These are phyloP conservation scores for Hycleus phaleratus DNA, from an alignment of 1,140 invertebrate species.

Conservation along the genomic window DNA sequence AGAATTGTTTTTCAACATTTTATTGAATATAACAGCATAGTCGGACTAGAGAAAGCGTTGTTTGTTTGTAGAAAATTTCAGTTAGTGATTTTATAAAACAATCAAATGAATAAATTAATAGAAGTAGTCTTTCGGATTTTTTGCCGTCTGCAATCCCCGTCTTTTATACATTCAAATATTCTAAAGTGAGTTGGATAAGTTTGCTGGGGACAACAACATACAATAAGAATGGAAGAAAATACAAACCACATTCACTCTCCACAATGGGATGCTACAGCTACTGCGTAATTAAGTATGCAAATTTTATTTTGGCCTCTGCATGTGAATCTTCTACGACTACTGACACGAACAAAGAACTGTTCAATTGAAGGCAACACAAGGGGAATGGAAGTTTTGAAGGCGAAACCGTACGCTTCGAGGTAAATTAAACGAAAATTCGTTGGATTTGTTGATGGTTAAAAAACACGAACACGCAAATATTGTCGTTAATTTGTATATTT, in stretches of 20 bases:
- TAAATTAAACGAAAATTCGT: constrained; percentile 5
- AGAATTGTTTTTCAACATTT: no score
- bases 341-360: constrained; percentile 22
- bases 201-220: not conserved
- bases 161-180: not conserved
- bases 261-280: constrained; percentile 10
- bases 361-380: constrained; percentile 19
- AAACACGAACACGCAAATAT: no score
- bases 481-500: no score
- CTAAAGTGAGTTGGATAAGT: not conserved
- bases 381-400: constrained; percentile 1
- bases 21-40: no score
- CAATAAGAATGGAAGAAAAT: constrained; percentile 13
- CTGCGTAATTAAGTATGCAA: constrained; percentile 28
- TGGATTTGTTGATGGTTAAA: no score
- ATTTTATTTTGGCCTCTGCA: constrained; percentile 27
- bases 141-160: constrained; percentile 1
- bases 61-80: no score
- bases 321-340: constrained; percentile 16
- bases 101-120: constrained; percentile 10
- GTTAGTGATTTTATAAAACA: no score
- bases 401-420: constrained; percentile 7
- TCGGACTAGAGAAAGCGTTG: no score
- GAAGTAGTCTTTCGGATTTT: constrained; percentile 11
- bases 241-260: constrained; percentile 11